A percentile compares a stretch with the other conserved stretches of the same genome.
phyloP scores from a whole-genome alignment of 2,113 vertebrate species.

The Dicaeum eximium region DNA sequence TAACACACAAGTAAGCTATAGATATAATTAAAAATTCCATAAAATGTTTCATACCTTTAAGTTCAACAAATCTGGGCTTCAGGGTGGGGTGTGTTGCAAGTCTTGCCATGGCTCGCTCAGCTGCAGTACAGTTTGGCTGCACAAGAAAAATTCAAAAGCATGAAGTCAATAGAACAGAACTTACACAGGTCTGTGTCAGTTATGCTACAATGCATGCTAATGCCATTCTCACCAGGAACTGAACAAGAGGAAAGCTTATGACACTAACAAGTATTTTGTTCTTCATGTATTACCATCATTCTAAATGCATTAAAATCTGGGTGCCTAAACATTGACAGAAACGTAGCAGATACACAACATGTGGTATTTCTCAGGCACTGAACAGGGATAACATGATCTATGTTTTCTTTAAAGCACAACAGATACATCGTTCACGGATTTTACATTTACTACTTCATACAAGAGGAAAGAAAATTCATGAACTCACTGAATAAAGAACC shows the following conservation, averaged over 20 bases:
- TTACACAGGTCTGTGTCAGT: neutral
- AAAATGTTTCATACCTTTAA: conserved; percentile 75
- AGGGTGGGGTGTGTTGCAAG: conserved; percentile 84
- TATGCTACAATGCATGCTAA: neutral
- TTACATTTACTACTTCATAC: neutral
- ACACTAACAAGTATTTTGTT: neutral
- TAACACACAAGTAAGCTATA: neutral
- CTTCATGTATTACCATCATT: neutral
- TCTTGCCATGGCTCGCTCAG: conserved; percentile 84
- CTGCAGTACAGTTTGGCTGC: conserved; percentile 76
- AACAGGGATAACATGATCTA: neutral
- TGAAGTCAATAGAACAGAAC: neutral
- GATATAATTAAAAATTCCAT: neutral
- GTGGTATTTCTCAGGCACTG: neutral
- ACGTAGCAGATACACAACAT: accelerated
- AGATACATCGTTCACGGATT: neutral
- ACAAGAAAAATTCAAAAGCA: neutral
- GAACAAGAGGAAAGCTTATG: neutral
- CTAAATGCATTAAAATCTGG: neutral
- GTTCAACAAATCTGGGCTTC: conserved; percentile 79
- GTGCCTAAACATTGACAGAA: neutral
- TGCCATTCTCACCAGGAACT: neutral
- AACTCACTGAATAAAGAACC: neutral
- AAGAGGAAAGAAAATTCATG: neutral
- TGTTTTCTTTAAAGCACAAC: neutral